A percentile compares a stretch with the other conserved stretches of the same genome.
Evolutionary conservation across 1,140 invertebrate genomes (phyloP).

Genomic region (Mya arenaria): DNA sequence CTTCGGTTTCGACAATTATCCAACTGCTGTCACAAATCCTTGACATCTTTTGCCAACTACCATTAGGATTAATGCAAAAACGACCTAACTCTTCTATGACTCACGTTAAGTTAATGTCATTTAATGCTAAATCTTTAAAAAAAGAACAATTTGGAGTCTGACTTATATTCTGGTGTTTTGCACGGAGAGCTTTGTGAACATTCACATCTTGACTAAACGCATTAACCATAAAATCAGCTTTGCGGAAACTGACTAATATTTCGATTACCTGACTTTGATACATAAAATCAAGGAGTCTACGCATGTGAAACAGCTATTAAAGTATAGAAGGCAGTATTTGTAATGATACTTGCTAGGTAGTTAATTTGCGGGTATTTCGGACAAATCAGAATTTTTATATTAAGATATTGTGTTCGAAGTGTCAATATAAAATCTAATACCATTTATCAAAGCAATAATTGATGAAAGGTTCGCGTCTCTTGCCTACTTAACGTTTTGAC

Average conservation of each 20-base stretch:
- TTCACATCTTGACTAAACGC: slow-evolving; percentile 14
- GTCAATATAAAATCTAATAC: slow-evolving; percentile 38
- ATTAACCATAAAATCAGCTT: background rate
- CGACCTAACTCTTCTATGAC: too few species aligned
- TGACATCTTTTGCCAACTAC: too few species aligned
- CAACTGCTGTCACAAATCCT: too few species aligned
- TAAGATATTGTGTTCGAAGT: slow-evolving; percentile 34
- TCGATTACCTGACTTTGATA: background rate
- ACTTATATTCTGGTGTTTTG: too few species aligned
- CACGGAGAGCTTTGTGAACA: too few species aligned
- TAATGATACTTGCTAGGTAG: slow-evolving; percentile 15
- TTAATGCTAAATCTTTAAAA: background rate
- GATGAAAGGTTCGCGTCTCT: slow-evolving; percentile 4
- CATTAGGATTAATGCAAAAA: too few species aligned
- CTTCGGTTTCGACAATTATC: too few species aligned
- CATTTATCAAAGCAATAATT: slow-evolving; percentile 9
- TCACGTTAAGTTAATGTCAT: background rate
- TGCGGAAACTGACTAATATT: slow-evolving; percentile 7
- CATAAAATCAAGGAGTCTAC: background rate
- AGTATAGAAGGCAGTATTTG: background rate
- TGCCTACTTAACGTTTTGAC: too few species aligned
- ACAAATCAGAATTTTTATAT: slow-evolving; percentile 30
- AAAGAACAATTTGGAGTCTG: slow-evolving; percentile 10
- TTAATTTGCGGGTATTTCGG: slow-evolving; percentile 18
- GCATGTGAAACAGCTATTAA: slow-evolving; percentile 29